Conservation (phyloP, 1,140 invertebrate species). For the Diabrotica undecimpunctata region DNA sequence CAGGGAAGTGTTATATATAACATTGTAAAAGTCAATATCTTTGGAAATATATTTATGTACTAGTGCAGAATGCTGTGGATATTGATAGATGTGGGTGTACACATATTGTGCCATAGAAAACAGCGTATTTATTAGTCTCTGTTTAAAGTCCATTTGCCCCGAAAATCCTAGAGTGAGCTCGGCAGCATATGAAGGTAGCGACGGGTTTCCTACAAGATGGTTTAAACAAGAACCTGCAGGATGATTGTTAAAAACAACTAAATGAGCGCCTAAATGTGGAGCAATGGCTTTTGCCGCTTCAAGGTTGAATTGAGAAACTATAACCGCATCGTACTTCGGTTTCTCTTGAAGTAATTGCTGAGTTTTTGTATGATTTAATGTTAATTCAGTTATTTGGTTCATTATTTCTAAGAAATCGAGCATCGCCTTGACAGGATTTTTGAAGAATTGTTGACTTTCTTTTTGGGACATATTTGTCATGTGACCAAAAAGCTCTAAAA, state of each 20-base stretch:
- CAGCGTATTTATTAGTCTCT: constrained; percentile 49
- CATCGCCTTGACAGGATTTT: not conserved
- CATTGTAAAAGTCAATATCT: constrained; percentile 49
- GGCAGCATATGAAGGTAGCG: constrained; percentile 46
- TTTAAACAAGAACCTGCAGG: constrained; percentile 36
- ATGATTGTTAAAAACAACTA: constrained; percentile 52
- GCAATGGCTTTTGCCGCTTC: constrained; percentile 64
- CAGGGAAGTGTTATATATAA: constrained; percentile 52
- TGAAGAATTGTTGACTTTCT: not conserved
- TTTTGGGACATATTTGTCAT: not conserved
- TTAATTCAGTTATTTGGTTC: constrained; percentile 30
- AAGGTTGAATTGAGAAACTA: constrained; percentile 65
- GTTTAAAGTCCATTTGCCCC: constrained; percentile 49
- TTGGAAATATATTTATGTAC: constrained; percentile 45
- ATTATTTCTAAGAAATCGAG: not conserved
- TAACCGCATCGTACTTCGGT: constrained; percentile 58
- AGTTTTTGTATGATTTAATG: constrained; percentile 25
- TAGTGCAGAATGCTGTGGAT: constrained; percentile 22
- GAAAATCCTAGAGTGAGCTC: constrained; percentile 36
- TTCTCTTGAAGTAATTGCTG: constrained; percentile 25
- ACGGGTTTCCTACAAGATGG: constrained; percentile 46
- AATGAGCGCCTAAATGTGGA: constrained; percentile 58
- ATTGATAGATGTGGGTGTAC: not conserved
- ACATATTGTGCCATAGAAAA: constrained; percentile 4
- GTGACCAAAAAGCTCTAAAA: not conserved